Evolutionary conservation across 2,797 vertebrate genomes (phyloP).

Genomic region (Onychomys leucogaster): DNA sequence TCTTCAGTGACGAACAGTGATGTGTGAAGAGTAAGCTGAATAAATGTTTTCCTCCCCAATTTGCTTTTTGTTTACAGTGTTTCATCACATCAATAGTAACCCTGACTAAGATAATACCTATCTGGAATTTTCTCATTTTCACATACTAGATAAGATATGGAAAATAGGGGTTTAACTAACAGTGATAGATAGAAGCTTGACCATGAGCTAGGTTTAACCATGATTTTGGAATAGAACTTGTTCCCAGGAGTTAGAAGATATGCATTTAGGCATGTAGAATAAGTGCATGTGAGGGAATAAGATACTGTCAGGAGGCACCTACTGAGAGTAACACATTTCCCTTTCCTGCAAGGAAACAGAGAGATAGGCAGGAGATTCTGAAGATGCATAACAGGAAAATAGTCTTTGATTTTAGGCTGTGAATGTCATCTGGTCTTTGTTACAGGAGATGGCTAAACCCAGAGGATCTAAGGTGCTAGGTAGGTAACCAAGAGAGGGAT

Average conservation of each 20-base stretch:
- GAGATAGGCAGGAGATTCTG: neutral
- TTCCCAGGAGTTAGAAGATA: neutral
- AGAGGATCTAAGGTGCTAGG: neutral
- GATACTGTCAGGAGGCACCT: neutral
- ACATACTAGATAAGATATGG: neutral
- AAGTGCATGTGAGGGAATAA: neutral
- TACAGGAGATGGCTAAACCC: neutral
- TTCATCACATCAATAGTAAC: neutral
- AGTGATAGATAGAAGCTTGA: neutral
- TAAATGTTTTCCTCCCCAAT: neutral
- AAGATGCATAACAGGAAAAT: neutral
- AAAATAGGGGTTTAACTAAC: neutral
- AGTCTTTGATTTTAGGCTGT: neutral
- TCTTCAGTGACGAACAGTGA: neutral
- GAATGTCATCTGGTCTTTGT: neutral
- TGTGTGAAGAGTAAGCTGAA: no score
- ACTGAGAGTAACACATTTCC: neutral
- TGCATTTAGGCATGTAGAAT: neutral
- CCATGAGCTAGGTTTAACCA: neutral
- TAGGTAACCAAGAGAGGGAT: slow-evolving; percentile 65
- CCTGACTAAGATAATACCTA: neutral
- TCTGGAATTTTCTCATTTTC: neutral
- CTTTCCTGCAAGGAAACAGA: neutral
- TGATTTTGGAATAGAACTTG: neutral
- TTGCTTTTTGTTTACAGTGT: neutral